A percentile compares a stretch with the other conserved stretches of the same genome.
These are phyloP conservation scores for Craseonycteris thonglongyai DNA, from an alignment of 2,113 vertebrate species.

Conservation along the genomic window DNA sequence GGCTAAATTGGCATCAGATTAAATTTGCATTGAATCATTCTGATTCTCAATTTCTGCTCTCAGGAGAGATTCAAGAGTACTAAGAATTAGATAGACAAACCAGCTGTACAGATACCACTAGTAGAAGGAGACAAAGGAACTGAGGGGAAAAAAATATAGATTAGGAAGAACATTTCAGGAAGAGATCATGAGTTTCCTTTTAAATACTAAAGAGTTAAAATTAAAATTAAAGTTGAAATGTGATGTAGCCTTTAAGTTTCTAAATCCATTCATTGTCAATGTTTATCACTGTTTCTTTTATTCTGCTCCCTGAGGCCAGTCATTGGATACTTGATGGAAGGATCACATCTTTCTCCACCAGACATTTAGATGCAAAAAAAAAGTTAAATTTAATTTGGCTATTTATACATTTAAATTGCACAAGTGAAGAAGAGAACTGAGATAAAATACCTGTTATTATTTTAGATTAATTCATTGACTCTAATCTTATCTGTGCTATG, in stretches of 20 bases:
- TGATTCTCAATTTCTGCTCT: conserved; percentile 47
- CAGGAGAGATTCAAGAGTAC: not conserved
- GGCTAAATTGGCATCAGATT: conserved; percentile 41
- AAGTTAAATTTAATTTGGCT: not conserved
- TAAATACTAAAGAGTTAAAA: conserved; percentile 12
- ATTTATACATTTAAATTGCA: not conserved
- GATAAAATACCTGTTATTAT: not conserved
- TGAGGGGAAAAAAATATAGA: not conserved
- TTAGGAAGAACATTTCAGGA: not conserved
- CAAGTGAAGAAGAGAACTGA: not conserved
- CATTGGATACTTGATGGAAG: not conserved
- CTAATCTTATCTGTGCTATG: not conserved
- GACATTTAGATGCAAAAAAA: not conserved
- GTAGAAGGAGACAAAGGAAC: not conserved
- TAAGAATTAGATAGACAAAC: not conserved
- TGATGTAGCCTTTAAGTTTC: not conserved
- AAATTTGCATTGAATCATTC: conserved; percentile 46
- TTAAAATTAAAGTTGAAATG: not conserved
- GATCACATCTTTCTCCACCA: not conserved
- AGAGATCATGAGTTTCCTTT: not conserved
- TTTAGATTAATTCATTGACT: not conserved
- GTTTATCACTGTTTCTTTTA: conserved; percentile 4
- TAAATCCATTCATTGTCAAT: not conserved
- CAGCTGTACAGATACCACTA: not conserved
- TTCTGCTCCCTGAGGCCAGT: not conserved